These are phyloP conservation scores for Spinibarbus caldwelli DNA, from an alignment of 2,797 vertebrate genomes.

Conservation along the genomic window DNA sequence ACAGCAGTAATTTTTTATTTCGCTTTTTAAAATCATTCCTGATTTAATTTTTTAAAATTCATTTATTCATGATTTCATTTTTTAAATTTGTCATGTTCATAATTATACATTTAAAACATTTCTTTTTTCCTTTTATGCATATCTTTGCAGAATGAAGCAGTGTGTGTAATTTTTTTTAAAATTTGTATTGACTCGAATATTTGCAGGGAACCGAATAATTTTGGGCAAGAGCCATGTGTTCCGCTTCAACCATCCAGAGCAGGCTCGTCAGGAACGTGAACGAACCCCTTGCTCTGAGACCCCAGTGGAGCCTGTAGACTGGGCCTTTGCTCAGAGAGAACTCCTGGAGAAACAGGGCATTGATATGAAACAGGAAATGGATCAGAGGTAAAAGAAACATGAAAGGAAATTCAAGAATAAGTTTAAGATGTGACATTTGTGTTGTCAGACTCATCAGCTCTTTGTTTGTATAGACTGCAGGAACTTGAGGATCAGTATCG, in stretches of 20 bases:
- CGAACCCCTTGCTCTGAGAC: conserved; percentile 91
- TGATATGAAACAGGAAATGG: conserved; percentile 99
- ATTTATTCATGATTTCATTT: neutral
- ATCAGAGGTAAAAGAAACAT: conserved; percentile 84
- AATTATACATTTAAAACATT: neutral
- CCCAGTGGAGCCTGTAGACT: conserved; percentile 92
- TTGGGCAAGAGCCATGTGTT: conserved; percentile 99
- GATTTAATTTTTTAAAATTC: neutral
- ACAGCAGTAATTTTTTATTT: too few species aligned
- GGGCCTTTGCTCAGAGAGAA: conserved; percentile 97
- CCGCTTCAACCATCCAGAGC: conserved; percentile 96
- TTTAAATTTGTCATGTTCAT: neutral
- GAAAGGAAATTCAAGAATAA: neutral
- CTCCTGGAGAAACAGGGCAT: conserved; percentile 98
- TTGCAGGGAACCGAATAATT: conserved; percentile 94
- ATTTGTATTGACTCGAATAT: neutral
- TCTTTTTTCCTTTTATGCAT: neutral
- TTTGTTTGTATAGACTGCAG: conserved; percentile 83
- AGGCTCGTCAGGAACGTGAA: conserved; percentile 94
- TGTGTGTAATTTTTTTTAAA: neutral
- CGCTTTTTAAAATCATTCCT: neutral
- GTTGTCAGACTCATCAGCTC: conserved; percentile 37
- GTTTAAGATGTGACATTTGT: conserved; percentile 7
- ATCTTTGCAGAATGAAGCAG: neutral
- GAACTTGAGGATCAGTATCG: conserved; percentile 97